Evolutionary conservation across 2,888 invertebrate species (phyloP), one percentile per base, ranked within the genome.

Genomic region (Melanostoma scalare): DNA sequence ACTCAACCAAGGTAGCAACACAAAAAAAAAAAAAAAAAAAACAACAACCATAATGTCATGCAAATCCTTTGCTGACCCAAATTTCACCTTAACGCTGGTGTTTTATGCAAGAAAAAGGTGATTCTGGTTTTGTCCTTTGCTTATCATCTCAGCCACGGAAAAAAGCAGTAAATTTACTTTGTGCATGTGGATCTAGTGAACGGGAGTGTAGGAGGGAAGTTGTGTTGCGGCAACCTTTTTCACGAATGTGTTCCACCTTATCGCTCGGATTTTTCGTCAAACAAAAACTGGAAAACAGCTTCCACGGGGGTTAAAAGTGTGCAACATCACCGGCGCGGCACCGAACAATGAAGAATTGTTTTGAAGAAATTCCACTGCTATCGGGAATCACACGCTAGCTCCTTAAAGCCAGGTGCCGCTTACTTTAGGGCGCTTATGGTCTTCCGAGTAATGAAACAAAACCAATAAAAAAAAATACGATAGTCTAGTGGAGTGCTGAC

Each of bases 41-140:
- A 10, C 42, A 31, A 8, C 44, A 31, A n/a, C 35, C 50, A 31
- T 48, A 60, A 79, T 75, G 74, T 50, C 63, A 84, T 84, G 84
- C 84, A 84, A 84, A 84, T 84, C 79, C 79, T 60, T 61, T 38
- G 60, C 71, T 84, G 84, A 84, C 84, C 84, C 79, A 79, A 78
- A 84, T 84, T 75, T 84, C 71, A 84, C 67, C 60, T 67, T 60
- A 55, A 56, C 65, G 3, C 8, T 2, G 30, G 6, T 6, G 60
- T 42, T 8, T 60, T 20, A 20, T 20, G 20, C 20, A 20, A 20
- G 20, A 20, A 20, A 20, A 20, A 44, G 31, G 56, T 58, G 56
- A 58, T 33, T 69, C 42, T 60, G 58, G 53, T 9, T 40, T 10
- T 46, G 63, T 65, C 50, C 68, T 72, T 72, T 58, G 84, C 79